Evolutionary conservation across 2,113 vertebrate genomes (phyloP), one percentile per base, ranked within the genome.

Genomic region (Heterotilapia buettikoferi): DNA sequence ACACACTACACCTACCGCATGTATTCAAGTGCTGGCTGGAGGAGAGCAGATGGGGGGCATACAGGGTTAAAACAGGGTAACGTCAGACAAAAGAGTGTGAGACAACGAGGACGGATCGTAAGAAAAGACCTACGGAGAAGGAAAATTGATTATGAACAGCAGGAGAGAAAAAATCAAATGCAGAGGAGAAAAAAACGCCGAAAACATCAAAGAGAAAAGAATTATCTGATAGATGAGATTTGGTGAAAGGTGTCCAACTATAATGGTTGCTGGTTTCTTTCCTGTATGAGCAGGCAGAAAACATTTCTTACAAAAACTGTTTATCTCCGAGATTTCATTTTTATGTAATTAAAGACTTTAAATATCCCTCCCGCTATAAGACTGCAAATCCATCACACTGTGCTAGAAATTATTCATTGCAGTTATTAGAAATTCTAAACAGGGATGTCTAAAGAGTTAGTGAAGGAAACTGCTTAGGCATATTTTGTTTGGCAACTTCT

Each of bases 1-100:
- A 94, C 93, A 94, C 95, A 95, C 93, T 88, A 88, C 93, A 86
- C 92, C 95, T 94, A 96, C 92, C 61, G 7, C 86, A 84, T 36
- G 53, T 31, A 73, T 66, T 52, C 88, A 91, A 71, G 43, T 54
- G 18, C 38, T 57, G 82, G 87, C 66, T 82, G 79, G 26, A 84
- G 83, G 88, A 82, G 82, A 57, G 73, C 76, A 79, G 84, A 82
- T 19, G 88, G 87, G 86, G 88, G 66, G 50, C 43, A 54, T 7
- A 38, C n/a, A 12, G 79, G 87, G 88, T 88, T 83, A 92, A 93
- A 90, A 91, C 83, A 56, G 86, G 92, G 89, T 91, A 92, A 91
- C 84, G 83, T 61, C 78, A 90, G 87, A 88, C 76, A 83, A 90
- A 47, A 86, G 86, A 59, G 57, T 1, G 16, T n/a, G 33, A 86